phyloP scores from a whole-genome alignment of 2,888 invertebrate genomes.

The Sceliomorpha sp. region DNA sequence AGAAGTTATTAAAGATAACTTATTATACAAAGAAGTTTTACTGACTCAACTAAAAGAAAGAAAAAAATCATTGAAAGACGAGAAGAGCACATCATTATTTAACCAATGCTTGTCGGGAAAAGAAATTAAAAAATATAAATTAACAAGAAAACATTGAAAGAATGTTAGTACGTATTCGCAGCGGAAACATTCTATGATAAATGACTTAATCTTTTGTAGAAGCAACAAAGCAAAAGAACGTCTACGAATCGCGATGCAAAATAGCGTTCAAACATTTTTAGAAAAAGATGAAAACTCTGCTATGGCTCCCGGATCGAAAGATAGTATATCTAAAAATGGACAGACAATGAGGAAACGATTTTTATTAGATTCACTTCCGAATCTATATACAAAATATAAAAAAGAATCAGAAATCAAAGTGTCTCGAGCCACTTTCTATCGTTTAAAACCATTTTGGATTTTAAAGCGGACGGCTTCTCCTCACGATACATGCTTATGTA shows the following conservation, averaged over 20 bases:
- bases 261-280: constrained; percentile 18
- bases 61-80: constrained; percentile 8
- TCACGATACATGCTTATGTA: constrained; percentile 32
- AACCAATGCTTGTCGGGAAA: constrained; percentile 16
- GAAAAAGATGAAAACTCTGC: constrained; percentile 27
- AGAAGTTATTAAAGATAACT: constrained; percentile 11
- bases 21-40: constrained; percentile 14
- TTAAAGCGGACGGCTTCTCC: constrained; percentile 15
- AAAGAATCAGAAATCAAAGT: constrained; percentile 10
- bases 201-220: constrained; percentile 17
- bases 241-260: constrained; percentile 9
- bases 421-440: constrained; percentile 24
- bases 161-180: constrained; percentile 18
- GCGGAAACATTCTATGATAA: constrained; percentile 5
- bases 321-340: constrained; percentile 17
- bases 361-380: constrained; percentile 13
- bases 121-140: constrained; percentile 22
- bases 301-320: constrained; percentile 21
- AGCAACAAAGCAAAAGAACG: constrained; percentile 12
- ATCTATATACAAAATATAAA: constrained; percentile 21
- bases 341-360: constrained; percentile 25
- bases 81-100: constrained; percentile 18
- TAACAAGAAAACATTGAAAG: constrained; percentile 7
- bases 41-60: constrained; percentile 14
- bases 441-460: constrained; percentile 32